Evolutionary conservation across 1,140 invertebrate species (phyloP).

Genomic region (Drosophila bifasciata): DNA sequence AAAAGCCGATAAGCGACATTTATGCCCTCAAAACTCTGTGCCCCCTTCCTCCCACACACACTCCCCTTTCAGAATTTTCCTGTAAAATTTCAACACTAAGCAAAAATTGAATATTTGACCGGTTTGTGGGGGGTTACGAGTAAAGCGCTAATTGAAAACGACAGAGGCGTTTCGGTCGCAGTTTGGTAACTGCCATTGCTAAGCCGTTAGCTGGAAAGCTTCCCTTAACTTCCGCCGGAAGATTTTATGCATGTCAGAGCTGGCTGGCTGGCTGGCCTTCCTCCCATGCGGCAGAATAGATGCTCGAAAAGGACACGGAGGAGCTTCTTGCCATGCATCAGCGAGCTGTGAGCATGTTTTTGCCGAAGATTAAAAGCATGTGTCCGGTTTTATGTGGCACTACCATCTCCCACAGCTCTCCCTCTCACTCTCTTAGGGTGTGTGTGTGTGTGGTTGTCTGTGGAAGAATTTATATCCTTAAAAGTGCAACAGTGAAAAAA

Average conservation of each 20-base stretch:
- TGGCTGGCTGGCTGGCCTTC: too few species aligned
- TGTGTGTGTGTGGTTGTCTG: constrained; percentile 30
- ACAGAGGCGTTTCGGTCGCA: constrained; percentile 33
- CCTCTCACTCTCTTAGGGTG: not conserved
- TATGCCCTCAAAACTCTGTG: constrained; percentile 62
- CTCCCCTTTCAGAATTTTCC: constrained; percentile 19
- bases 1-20: constrained; percentile 80
- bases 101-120: constrained; percentile 67
- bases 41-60: too few species aligned
- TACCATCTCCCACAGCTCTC: not conserved
- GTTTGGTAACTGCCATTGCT: constrained; percentile 15
- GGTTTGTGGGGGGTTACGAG: constrained; percentile 10
- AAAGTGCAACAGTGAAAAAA: constrained; percentile 80
- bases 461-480: constrained; percentile 78
- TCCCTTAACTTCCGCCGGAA: constrained; percentile 80
- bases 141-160: constrained; percentile 65
- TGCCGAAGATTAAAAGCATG: constrained; percentile 81
- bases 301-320: not conserved
- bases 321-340: constrained; percentile 68
- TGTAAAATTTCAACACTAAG: constrained; percentile 48
- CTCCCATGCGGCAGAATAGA: too few species aligned
- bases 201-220: constrained; percentile 30
- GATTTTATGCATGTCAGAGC: constrained; percentile 70
- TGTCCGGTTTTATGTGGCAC: constrained; percentile 77
- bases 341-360: constrained; percentile 81